Evolutionary conservation across 2,113 vertebrate genomes (phyloP), one percentile per base, ranked within the genome.

Genomic region (Oreochromis tanganicae): DNA sequence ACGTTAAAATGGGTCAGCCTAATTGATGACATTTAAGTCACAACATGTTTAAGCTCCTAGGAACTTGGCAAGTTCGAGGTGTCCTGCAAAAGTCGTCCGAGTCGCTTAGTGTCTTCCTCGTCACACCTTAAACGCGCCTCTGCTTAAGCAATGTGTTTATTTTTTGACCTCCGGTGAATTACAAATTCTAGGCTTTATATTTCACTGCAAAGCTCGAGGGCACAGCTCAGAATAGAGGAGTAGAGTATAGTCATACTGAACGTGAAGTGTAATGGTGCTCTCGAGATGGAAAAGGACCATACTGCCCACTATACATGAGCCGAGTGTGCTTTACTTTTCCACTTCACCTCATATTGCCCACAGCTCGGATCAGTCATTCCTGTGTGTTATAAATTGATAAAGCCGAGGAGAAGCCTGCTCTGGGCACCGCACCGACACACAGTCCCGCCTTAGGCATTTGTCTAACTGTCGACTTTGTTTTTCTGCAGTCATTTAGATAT

Each of bases 401-500:
- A 88, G 48, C 80, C 1, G 4, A 87, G 57, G 82, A 91, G 82
- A 82, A 57, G 83, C 87, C 78, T 38, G 87, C 88, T 83, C 83
- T 48, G 73, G 90, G 90, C 86, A 6, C 63, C 21, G 87, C 55
- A 66, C 84, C 73, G 52, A 57, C 84, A 86, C 90, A 93, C 54
- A 71, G 46, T 79, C 79, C 79, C 8, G 90, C 92, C 94, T 91
- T 9, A 81, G 93, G 92, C 92, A 86, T 95, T 93, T 83, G 92
- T 93, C 90, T 90, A 82, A 94, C 81, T 92, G 92, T 91, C 88
- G 21, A 85, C 91, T 93, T 87, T 93, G 82, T 92, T 93, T 94
- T 91, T 82, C 90, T 63, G 85, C 87, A 71, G 84, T 61, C 89
- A 89, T 92, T 94, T 92, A 85, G 87, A 93, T 93, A 86, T 90